Percentiles rank a stretch among this genome's conserved stretches.
These are phyloP conservation scores for Cephalopachus bancanus DNA, from an alignment of 2,797 vertebrate genomes.

Conservation along the genomic window DNA sequence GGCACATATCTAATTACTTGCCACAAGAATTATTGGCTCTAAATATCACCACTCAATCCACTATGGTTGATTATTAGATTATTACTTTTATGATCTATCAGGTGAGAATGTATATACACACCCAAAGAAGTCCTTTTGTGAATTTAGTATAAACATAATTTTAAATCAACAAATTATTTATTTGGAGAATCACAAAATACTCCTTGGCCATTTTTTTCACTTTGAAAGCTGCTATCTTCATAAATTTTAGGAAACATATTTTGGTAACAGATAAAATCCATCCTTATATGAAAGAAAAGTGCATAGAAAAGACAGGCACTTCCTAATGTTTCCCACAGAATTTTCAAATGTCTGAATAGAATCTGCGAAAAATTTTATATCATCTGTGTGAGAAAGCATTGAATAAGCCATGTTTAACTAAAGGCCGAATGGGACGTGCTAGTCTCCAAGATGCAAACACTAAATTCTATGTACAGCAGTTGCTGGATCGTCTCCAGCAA, in stretches of 20 bases:
- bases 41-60: neutral
- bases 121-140: neutral
- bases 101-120: neutral
- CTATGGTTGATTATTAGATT: neutral
- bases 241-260: neutral
- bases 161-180: slow-evolving; percentile 24
- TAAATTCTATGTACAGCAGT: slow-evolving; percentile 11
- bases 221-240: slow-evolving; percentile 51
- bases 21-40: neutral
- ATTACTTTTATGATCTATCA: neutral
- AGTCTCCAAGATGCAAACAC: neutral
- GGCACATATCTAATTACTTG: slow-evolving; percentile 11
- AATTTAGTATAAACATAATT: slow-evolving; percentile 8
- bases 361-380: slow-evolving; percentile 45
- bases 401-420: slow-evolving; percentile 45
- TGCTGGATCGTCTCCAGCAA: slow-evolving; percentile 42
- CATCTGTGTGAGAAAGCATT: neutral
- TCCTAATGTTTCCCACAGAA: neutral
- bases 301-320: neutral
- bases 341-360: slow-evolving; percentile 30
- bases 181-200: slow-evolving; percentile 13
- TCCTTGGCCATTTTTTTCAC: neutral
- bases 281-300: neutral
- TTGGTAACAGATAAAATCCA: slow-evolving; percentile 30
- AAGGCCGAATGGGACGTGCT: slow-evolving; percentile 11